A percentile compares a stretch with the other conserved stretches of the same genome.
phyloP scores from a whole-genome alignment of 2,888 invertebrate species.

The Mythimna loreyi region DNA sequence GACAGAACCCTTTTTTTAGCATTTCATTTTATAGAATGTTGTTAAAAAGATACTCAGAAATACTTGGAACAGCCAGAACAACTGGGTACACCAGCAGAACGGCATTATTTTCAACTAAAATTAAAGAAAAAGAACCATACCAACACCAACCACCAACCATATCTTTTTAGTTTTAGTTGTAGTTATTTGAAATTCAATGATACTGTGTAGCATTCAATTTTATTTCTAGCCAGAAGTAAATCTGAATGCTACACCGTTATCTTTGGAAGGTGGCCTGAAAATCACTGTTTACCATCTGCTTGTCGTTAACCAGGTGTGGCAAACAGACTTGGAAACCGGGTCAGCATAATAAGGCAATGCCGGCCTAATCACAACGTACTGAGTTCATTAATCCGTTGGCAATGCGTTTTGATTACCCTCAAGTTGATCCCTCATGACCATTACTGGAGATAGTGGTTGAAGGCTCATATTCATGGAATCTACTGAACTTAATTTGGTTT shows the following conservation, averaged over 20 bases:
- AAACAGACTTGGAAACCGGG: slow-evolving; percentile 4
- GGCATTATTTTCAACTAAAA: not conserved
- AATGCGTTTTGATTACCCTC: slow-evolving; percentile 26
- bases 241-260: not conserved
- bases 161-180: too few species aligned
- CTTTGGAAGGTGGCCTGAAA: not conserved
- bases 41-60: not conserved
- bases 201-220: too few species aligned
- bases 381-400: slow-evolving; percentile 21
- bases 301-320: not conserved
- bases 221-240: too few species aligned
- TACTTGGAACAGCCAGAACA: too few species aligned
- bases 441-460: slow-evolving; percentile 8
- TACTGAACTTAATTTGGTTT: not conserved
- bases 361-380: slow-evolving; percentile 25
- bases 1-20: not conserved
- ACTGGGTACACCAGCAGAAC: too few species aligned
- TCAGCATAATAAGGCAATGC: slow-evolving; percentile 18
- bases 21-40: not conserved
- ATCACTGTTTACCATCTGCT: not conserved
- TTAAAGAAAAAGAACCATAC: not conserved
- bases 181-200: too few species aligned
- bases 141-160: too few species aligned
- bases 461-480: not conserved
- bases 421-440: not conserved